Evolutionary conservation across 2,888 invertebrate species (phyloP).

Genomic region (Andrena fulva): DNA sequence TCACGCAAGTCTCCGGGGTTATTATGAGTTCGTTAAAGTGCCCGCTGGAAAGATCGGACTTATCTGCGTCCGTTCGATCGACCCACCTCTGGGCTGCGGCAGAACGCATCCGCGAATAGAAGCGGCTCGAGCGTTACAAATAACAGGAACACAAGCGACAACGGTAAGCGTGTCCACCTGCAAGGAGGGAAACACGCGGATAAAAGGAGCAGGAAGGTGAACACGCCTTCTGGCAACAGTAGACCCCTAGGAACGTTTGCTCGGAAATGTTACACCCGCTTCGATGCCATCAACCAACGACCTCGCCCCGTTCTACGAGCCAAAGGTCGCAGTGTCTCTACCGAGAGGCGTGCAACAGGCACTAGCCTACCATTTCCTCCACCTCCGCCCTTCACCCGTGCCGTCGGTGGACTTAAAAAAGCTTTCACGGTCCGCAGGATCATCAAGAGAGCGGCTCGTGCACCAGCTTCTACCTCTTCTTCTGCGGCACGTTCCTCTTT

Average conservation of each 20-base stretch:
- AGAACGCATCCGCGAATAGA: not conserved
- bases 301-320: too few relatives aligned
- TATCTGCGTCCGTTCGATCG: slow-evolving; percentile 32
- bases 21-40: slow-evolving; percentile 53
- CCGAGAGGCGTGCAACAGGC: not conserved
- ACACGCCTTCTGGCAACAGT: too few relatives aligned
- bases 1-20: slow-evolving; percentile 39
- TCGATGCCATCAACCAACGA: too few relatives aligned
- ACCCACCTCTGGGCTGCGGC: slow-evolving; percentile 7
- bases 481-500: slow-evolving; percentile 63
- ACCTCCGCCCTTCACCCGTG: not conserved
- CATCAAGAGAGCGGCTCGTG: slow-evolving; percentile 3
- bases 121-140: too few relatives aligned
- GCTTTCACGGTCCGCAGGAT: not conserved
- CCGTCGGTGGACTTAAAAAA: not conserved
- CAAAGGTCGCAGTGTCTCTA: too few relatives aligned
- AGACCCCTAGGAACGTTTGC: too few relatives aligned
- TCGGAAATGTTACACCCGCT: too few relatives aligned
- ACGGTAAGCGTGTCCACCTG: too few relatives aligned
- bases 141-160: too few relatives aligned
- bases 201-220: too few relatives aligned
- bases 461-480: slow-evolving; percentile 44
- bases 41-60: slow-evolving; percentile 27
- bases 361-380: not conserved
- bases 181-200: too few relatives aligned